These are phyloP conservation scores for Poeciliopsis turneri DNA, from an alignment of 2,797 vertebrate species.

Conservation along the genomic window DNA sequence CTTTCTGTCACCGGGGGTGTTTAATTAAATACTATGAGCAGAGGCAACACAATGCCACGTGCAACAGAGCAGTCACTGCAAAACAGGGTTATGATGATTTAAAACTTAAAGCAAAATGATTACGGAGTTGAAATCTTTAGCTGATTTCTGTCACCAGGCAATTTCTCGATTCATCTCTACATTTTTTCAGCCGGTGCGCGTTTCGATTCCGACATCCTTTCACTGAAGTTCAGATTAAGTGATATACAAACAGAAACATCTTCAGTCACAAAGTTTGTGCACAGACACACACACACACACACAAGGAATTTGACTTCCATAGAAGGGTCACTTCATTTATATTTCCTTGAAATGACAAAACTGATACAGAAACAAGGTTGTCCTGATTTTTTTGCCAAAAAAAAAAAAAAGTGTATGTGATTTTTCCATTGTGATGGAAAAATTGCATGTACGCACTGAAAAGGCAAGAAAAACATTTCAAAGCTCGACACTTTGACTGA, in stretches of 20 bases:
- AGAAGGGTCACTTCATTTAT: not conserved
- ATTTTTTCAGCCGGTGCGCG: not conserved
- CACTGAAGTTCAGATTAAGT: not conserved
- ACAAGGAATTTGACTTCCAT: too few species aligned
- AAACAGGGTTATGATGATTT: not conserved
- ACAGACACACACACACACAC: not conserved
- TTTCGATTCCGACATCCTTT: not conserved
- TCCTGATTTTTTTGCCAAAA: not conserved
- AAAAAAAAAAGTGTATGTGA: too few species aligned
- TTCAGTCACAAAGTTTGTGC: not conserved
- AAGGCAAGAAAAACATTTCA: not conserved
- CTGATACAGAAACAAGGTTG: not conserved
- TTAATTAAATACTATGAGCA: not conserved
- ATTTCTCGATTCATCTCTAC: not conserved
- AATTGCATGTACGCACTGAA: not conserved
- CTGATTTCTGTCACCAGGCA: not conserved
- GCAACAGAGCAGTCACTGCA: not conserved
- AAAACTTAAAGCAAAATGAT: not conserved
- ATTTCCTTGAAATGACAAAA: not conserved
- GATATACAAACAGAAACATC: not conserved
- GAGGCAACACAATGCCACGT: not conserved
- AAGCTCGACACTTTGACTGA: not conserved
- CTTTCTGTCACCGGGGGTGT: not conserved
- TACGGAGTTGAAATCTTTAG: not conserved
- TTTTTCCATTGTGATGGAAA: not conserved